Evolutionary conservation across 2,888 invertebrate species (phyloP).

Genomic region (Brachylomia viminalis): DNA sequence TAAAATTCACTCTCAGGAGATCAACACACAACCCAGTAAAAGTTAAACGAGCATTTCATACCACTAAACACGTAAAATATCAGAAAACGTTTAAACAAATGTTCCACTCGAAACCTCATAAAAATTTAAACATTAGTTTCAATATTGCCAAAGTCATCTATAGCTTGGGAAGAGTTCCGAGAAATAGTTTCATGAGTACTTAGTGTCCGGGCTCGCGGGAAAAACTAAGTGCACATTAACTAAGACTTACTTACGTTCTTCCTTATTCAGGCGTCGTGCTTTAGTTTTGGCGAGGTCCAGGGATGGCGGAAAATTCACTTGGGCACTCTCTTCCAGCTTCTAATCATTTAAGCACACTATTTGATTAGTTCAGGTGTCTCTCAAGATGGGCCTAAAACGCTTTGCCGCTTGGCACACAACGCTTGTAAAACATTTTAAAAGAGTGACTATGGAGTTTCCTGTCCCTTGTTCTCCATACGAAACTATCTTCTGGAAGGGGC

Average conservation of each 20-base stretch:
- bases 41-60: constrained; percentile 8
- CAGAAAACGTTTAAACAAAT: constrained; percentile 49
- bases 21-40: constrained; percentile 8
- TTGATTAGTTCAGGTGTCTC: not conserved
- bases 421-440: not conserved
- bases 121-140: constrained; percentile 43
- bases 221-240: constrained; percentile 58
- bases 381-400: not conserved
- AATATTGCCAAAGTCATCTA: constrained; percentile 51
- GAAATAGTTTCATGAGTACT: constrained; percentile 51
- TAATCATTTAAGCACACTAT: no score
- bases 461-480: not conserved
- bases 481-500: not conserved
- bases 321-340: not conserved
- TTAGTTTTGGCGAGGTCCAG: constrained; percentile 22
- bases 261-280: constrained; percentile 18
- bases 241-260: constrained; percentile 45
- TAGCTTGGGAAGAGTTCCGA: constrained; percentile 32
- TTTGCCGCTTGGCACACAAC: not conserved
- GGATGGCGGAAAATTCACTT: not conserved
- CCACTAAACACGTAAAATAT: constrained; percentile 18
- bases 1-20: not conserved
- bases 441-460: no score
- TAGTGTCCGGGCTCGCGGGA: constrained; percentile 27
- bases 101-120: constrained; percentile 16